Base-by-base conservation (phyloP, 2,797 vertebrate genomes). In the Hipposideros larvatus region DNA sequence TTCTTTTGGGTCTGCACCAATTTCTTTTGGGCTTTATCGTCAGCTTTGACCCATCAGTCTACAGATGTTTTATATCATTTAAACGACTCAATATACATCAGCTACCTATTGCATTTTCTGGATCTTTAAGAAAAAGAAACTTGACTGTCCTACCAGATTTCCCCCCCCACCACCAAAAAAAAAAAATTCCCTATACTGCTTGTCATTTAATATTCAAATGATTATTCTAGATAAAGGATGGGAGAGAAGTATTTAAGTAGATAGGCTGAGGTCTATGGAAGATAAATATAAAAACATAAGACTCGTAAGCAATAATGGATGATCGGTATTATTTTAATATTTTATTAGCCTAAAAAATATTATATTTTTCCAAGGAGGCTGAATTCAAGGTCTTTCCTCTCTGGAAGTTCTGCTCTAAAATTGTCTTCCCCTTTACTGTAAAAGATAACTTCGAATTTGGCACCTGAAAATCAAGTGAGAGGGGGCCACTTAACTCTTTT, bases 91-190 rank as follows among this genome's bases (percentile, higher is more conserved):
- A 7, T 85, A 73, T n/a, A 22, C 8, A 89, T 37, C 19, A 55
- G 75, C 14, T 53, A 86, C 24, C 24, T 71, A 82, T 0, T 68
- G 70, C 37, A 59, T 90, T 26, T 86, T 63, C 16, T 13, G 34
- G n/a, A 55, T 71, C 53, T 71, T 87, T 94, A 26, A 77, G 63
- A 82, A 90, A 84, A 93, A 65, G 19, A 68, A 87, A 66, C 37
- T 65, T 11, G 18, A 89, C 9, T 74, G 57, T 28, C 41, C 71
- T 66, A 79, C 2, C 63, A 66, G 1, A 15, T 66, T 53, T 68
- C 37, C 5, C 51, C 43, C 11, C 2, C 0, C 2, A 37, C 1
- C n/a, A n/a, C n/a, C n/a, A n/a, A n/a, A n/a, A n/a, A n/a, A n/a
- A n/a, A 57, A 66, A 14, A 19, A 26, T 46, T 43, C 4, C 37